A percentile compares a stretch with the other conserved stretches of the same genome.
These are phyloP conservation scores for Myotis brandtii DNA, from an alignment of 2,113 vertebrate genomes.

Conservation along the genomic window DNA sequence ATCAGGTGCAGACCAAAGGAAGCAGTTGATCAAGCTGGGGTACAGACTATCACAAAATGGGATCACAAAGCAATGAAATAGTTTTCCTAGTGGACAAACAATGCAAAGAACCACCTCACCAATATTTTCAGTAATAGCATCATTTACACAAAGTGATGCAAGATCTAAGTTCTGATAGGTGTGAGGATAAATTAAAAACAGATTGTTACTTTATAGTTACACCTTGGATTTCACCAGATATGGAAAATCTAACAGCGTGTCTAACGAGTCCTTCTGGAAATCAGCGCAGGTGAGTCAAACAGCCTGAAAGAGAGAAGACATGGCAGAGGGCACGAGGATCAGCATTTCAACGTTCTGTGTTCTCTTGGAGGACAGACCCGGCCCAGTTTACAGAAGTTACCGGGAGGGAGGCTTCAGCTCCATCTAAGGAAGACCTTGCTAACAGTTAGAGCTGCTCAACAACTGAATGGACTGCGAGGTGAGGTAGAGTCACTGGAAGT, in stretches of 20 bases:
- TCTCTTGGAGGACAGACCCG: conserved; percentile 52
- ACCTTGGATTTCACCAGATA: conserved; percentile 64
- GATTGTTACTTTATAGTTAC: conserved; percentile 74
- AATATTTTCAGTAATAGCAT: conserved; percentile 13
- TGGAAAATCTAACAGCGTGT: conserved; percentile 48
- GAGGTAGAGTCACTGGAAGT: conserved; percentile 79
- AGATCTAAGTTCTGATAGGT: not conserved
- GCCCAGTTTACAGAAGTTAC: conserved; percentile 57
- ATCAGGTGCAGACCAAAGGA: conserved; percentile 7
- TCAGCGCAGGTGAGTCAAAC: conserved; percentile 43
- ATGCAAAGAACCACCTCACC: not conserved
- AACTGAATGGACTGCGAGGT: conserved; percentile 72
- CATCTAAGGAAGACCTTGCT: conserved; percentile 76
- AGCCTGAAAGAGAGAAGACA: conserved; percentile 72
- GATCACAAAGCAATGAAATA: not conserved
- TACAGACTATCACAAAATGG: not conserved
- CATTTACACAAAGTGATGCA: conserved; percentile 42
- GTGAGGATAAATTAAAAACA: conserved; percentile 39
- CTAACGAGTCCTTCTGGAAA: conserved; percentile 69
- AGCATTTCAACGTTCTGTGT: conserved; percentile 40
- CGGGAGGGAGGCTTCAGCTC: conserved; percentile 66
- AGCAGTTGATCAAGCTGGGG: not conserved
- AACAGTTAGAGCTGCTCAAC: conserved; percentile 68
- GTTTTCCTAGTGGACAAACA: not conserved
- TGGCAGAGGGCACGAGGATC: conserved; percentile 46